Evolutionary conservation across 2,888 invertebrate genomes (phyloP).

Genomic region (Ormyrus thymus): DNA sequence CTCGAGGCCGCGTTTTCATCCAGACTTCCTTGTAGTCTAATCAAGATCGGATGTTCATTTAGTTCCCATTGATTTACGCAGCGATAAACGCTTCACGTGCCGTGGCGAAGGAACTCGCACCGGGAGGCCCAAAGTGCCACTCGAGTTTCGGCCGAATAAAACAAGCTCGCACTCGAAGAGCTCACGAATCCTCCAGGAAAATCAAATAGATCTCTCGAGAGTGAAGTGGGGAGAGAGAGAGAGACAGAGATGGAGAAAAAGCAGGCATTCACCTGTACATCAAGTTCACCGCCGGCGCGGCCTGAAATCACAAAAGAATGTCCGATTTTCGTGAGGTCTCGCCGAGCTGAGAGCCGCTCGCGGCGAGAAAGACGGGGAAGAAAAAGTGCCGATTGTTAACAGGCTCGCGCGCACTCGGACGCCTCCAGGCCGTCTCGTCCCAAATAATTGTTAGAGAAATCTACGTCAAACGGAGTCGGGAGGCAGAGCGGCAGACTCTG

Average conservation of each 20-base stretch:
- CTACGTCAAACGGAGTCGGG: slow-evolving; percentile 33
- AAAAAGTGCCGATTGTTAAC: slow-evolving; percentile 46
- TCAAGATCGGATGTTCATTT: too few species aligned
- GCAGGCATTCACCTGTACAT: slow-evolving; percentile 43
- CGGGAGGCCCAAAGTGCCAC: neutral
- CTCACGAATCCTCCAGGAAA: slow-evolving; percentile 15
- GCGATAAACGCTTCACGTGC: too few species aligned
- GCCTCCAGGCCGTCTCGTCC: slow-evolving; percentile 50
- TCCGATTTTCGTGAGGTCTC: slow-evolving; percentile 35
- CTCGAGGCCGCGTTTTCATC: slow-evolving; percentile 5
- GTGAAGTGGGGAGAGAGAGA: slow-evolving; percentile 17
- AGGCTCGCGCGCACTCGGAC: slow-evolving; percentile 13
- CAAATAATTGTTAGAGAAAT: slow-evolving; percentile 52
- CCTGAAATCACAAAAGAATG: slow-evolving; percentile 40
- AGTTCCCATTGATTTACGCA: too few species aligned
- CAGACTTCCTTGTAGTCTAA: neutral
- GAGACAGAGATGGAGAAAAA: neutral
- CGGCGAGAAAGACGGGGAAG: neutral
- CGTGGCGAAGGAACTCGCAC: neutral
- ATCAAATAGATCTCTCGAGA: slow-evolving; percentile 39
- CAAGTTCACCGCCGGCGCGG: slow-evolving; percentile 31
- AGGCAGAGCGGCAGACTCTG: neutral
- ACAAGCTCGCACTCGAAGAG: slow-evolving; percentile 22
- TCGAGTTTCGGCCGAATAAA: neutral
- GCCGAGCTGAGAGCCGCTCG: neutral